Base-by-base conservation (phyloP, 2,797 vertebrate genomes). In the Lophius americanus region DNA sequence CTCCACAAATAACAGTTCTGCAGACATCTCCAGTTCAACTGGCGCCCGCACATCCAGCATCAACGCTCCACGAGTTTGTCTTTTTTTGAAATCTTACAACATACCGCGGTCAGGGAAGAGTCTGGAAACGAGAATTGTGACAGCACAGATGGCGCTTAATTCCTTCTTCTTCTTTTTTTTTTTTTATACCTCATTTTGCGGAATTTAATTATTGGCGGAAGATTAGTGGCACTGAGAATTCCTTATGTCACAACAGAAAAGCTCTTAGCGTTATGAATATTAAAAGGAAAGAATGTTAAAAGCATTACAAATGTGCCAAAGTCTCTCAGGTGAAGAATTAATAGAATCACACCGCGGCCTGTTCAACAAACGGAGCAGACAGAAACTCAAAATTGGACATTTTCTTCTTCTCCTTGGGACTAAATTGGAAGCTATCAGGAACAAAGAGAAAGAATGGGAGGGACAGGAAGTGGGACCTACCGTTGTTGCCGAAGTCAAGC, bases 401-500 rank as follows among this genome's bases (percentile, higher is more conserved):
- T 10, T 51, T 60, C 3, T 51, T 60, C 3, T 44, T 38, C 37
- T 38, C 7, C 4, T 49, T 10, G 12, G 6, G 10, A 2, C 44
- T 51, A 35, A 2, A 55, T 52, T 51, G 32, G 43, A 53, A 57
- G 33, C 6, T 7, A 32, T 67, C 3, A 43, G 12, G 55, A 60
- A 49, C 39, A n/a, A 52, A 36, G 4, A 37, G 7, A 42, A 36
- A 2, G 49, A 37, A 7, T 4, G 42, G 12, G 5, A 47, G 7
- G 7, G 51, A 13, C 10, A 59, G 9, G 11, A 5, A n/a, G 7
- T 7, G 23, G 57, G 10, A 76, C 86, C 63, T 94, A 99, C 97
- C 98, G 70, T 96, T 96, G 88, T 98, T 96, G 75, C 98, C 97
- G 54, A 99, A 99, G 88, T 99, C 96, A 93, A 99, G 91, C 1